These are phyloP conservation scores for Delphinapterus leucas DNA, from an alignment of 2,113 vertebrate genomes.

Conservation along the genomic window DNA sequence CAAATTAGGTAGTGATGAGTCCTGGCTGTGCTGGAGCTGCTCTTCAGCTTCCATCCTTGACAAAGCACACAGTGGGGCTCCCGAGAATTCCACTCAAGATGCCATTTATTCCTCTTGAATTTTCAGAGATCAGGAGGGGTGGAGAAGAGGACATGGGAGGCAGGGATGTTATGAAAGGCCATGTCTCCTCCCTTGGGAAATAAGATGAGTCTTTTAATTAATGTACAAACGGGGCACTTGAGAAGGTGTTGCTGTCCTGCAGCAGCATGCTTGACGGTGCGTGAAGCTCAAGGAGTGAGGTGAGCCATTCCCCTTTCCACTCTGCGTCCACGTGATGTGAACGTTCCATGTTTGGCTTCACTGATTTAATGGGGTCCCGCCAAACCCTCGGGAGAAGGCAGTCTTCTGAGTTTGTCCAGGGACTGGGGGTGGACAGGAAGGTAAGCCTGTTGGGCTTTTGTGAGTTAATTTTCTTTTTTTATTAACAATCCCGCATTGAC, in stretches of 20 bases:
- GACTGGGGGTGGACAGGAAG: background rate
- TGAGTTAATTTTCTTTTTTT: background rate
- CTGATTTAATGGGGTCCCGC: background rate
- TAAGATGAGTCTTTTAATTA: background rate
- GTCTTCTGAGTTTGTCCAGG: background rate
- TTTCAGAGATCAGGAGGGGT: constrained; percentile 69
- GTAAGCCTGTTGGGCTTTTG: background rate
- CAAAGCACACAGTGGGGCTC: constrained; percentile 58
- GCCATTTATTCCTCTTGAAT: constrained; percentile 71
- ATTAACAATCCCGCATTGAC: background rate
- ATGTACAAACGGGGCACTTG: background rate
- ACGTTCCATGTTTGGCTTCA: background rate
- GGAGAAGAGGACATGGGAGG: constrained; percentile 65
- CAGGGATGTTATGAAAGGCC: background rate
- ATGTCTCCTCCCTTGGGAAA: background rate
- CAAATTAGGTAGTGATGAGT: background rate
- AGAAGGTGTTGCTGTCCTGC: background rate
- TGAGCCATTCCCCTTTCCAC: background rate
- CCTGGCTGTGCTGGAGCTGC: background rate
- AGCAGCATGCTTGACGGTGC: background rate
- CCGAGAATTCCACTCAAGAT: constrained; percentile 58
- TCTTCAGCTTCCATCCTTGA: background rate
- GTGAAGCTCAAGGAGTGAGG: background rate
- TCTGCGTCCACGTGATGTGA: background rate
- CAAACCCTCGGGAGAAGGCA: background rate